phyloP scores from a whole-genome alignment of 2,888 invertebrate species.

The Drosophila quinaria region DNA sequence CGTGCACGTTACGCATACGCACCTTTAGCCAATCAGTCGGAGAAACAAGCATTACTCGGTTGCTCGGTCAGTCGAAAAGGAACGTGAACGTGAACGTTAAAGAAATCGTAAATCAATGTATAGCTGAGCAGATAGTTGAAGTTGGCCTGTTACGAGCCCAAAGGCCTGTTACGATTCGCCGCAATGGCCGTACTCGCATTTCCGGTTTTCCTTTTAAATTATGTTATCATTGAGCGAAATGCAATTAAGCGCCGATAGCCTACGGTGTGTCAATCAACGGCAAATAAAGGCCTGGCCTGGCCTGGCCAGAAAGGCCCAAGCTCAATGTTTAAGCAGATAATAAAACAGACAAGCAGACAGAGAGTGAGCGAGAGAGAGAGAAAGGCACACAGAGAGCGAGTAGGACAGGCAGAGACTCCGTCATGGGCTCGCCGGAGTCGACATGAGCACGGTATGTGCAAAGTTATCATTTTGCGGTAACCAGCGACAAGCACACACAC shows the following conservation, averaged over 20 bases:
- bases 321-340: slow-evolving; percentile 71
- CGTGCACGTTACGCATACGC: slow-evolving; percentile 51
- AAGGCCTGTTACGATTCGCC: not conserved
- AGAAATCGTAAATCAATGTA: slow-evolving; percentile 64
- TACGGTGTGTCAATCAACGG: slow-evolving; percentile 80
- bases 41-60: not conserved
- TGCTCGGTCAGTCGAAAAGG: slow-evolving; percentile 13
- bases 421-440: slow-evolving; percentile 16
- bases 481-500: slow-evolving; percentile 48
- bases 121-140: slow-evolving; percentile 7
- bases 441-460: slow-evolving; percentile 60
- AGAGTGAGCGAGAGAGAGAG: not conserved
- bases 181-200: slow-evolving; percentile 44
- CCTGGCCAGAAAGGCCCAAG: slow-evolving; percentile 27
- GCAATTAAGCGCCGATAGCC: slow-evolving; percentile 83
- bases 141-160: not conserved
- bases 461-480: slow-evolving; percentile 76
- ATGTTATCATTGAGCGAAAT: slow-evolving; percentile 82
- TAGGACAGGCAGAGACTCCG: not conserved
- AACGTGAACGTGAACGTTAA: slow-evolving; percentile 2
- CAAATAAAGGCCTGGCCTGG: slow-evolving; percentile 56
- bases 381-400: not conserved
- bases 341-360: slow-evolving; percentile 43
- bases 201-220: slow-evolving; percentile 74
- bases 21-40: slow-evolving; percentile 29